phyloP scores from a whole-genome alignment of 2,888 invertebrate genomes.

The Cataglyphis altisquamis region DNA sequence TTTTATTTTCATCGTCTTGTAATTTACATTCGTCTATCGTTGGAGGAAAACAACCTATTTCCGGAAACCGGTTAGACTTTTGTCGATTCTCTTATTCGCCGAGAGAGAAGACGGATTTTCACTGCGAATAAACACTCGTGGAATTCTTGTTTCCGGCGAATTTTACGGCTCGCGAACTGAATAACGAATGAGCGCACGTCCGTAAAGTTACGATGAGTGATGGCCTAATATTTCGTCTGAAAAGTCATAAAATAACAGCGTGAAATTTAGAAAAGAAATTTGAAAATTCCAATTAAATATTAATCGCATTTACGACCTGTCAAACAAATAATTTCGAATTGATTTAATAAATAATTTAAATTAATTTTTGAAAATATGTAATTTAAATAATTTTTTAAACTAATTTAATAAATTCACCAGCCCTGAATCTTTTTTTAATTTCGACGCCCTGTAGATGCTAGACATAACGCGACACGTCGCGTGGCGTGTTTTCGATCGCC shows the following conservation, averaged over 20 bases:
- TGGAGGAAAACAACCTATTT: slow-evolving; percentile 72
- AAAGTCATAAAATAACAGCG: background rate
- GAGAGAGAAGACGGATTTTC: slow-evolving; percentile 60
- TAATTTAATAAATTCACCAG: no score
- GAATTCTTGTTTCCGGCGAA: slow-evolving; percentile 20
- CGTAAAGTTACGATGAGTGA: slow-evolving; percentile 12
- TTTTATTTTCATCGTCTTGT: slow-evolving; percentile 1
- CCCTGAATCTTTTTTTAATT: background rate
- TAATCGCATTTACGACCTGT: background rate
- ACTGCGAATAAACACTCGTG: slow-evolving; percentile 12
- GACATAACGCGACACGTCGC: slow-evolving; percentile 39
- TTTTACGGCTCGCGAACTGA: slow-evolving; percentile 12
- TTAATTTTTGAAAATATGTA: no score
- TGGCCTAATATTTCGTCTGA: background rate
- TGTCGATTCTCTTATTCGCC: slow-evolving; percentile 58
- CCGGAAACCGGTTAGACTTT: slow-evolving; percentile 76
- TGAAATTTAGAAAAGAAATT: background rate
- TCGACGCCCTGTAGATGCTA: background rate
- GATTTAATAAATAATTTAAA: background rate
- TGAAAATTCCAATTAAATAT: background rate
- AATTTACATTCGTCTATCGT: background rate
- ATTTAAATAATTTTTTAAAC: no score
- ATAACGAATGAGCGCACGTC: background rate
- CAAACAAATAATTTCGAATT: background rate
- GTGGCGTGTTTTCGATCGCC: slow-evolving; percentile 50